A percentile compares a stretch with the other conserved stretches of the same genome.
phyloP scores from a whole-genome alignment of 2,888 invertebrate genomes.

The Schizaphis graminum region DNA sequence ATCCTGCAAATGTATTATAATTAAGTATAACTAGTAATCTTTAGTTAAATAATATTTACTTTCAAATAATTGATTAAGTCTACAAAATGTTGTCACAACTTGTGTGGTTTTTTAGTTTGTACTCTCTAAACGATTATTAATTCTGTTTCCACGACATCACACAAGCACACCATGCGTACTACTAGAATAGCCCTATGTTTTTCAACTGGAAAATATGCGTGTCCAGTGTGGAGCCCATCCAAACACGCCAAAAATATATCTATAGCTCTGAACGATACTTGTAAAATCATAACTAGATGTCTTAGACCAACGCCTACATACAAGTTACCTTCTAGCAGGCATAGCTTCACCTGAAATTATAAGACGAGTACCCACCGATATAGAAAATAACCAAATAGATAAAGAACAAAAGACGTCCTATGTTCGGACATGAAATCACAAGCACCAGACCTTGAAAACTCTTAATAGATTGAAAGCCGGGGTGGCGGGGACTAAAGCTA shows the following conservation, averaged over 20 bases:
- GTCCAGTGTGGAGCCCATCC: conserved; percentile 1
- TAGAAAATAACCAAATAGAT: conserved; percentile 55
- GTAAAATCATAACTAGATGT: conserved; percentile 35
- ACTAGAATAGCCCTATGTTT: conserved; percentile 8
- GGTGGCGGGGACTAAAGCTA: no score
- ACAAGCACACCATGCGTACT: background rate
- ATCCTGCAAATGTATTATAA: no score
- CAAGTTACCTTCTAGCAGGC: conserved; percentile 51
- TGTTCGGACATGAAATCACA: conserved; percentile 23
- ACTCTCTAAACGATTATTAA: no score
- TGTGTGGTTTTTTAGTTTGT: no score
- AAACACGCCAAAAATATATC: background rate
- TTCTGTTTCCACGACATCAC: no score
- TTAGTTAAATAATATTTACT: no score
- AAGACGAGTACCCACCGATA: conserved; percentile 51
- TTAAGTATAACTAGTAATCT: no score
- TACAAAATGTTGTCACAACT: no score
- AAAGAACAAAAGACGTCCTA: conserved; percentile 30
- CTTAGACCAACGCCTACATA: conserved; percentile 11
- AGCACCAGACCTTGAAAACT: background rate
- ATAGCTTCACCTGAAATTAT: conserved; percentile 56
- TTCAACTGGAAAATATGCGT: conserved; percentile 20
- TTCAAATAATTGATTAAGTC: no score
- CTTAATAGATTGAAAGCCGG: no score
- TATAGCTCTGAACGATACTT: conserved; percentile 38